Evolutionary conservation across 2,113 vertebrate species (phyloP), one percentile per base, ranked within the genome.

Genomic region (Triplophysa dalaica): DNA sequence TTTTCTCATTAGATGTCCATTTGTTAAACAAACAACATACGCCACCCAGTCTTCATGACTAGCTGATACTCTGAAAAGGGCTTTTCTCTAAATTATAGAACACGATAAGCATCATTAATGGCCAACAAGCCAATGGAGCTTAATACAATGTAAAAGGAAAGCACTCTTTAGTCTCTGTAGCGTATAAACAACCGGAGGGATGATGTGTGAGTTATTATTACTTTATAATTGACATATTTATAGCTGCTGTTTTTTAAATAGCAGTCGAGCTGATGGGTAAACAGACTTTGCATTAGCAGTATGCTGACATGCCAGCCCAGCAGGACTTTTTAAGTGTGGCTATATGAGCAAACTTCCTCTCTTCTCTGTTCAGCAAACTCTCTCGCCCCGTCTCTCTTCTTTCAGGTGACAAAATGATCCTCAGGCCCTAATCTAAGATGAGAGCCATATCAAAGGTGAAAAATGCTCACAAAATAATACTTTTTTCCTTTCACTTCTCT

Each of bases 11-110:
- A 89, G 84, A 78, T 83, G 33, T 38, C 33, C 33, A 83, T 89
- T 90, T 84, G 85, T 86, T 82, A 60, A 84, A 85, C 87, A 88
- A 88, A 89, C 86, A 85, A 89, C 87, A 84, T 75, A 86, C 83
- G 84, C 78, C 88, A 86, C 83, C 84, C 86, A 88, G 85, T 52
- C 54, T 70, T 76, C 54, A 77, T 87, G 87, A 91, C 68, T 78
- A 64, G 79, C 45, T 11, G 19, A 45, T 43, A 41, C 45, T 54
- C 21, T 11, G 8, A 67, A 62, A 48, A 33, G 4, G 1, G 8
- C 60, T 19, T 70, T 68, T 70, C 48, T 63, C 66, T 65, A 60
- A 66, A 81, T 75, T 22, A 50, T 43, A 41, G 73, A 54, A 78
- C 48, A 76, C 10, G 14, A 68, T 60, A 22, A 45, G 38, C 63